Evolutionary conservation across 2,888 invertebrate species (phyloP), one percentile per base, ranked within the genome.

Genomic region (Chloromyia formosa): DNA sequence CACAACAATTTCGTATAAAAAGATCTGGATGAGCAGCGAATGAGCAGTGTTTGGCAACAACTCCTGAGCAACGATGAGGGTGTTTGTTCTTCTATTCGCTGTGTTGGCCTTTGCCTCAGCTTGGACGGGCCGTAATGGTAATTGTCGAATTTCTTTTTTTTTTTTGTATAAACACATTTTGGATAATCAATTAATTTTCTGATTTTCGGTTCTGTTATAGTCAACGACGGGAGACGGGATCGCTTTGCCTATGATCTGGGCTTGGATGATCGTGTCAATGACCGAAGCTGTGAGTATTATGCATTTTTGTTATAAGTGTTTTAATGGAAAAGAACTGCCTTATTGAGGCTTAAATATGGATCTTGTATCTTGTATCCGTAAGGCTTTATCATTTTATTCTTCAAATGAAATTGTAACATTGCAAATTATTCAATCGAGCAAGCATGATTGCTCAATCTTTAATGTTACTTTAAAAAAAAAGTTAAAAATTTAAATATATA

Each of bases 1-100:
- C 23, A 60, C 1, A 27, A 23, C 22, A 27, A 62, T 60, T 62
- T 42, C n/a, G 66, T 66, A 66, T 66, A 66, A 66, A 66, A 66
- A 18, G 10, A 14, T 49, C 20, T n/a, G n/a, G n/a, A n/a, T n/a
- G n/a, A 12, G 5, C 10, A 40, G 45, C 12, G 5, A 66, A 20
- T 20, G 5, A 71, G 56, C 71, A 71, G 71, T 71, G 1, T 58
- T 9, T 40, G 40, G 14, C 71, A 40, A 14, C 10, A 60, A n/a
- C 23, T 20, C 66, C 35, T 18, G 45, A 49, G 20, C 18, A 35
- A 71, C 16, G 40, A 71, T 71, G 71, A 27, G 56, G 58, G 40
- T 71, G 14, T 58, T 71, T 20, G 56, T 71, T 1, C 53, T 71
- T 12, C 40, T 56, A 3, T 56, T 56, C 16, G 35, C 71, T 7